Evolutionary conservation across 2,113 vertebrate genomes (phyloP), one percentile per base, ranked within the genome.

Genomic region (Verasper variegatus): DNA sequence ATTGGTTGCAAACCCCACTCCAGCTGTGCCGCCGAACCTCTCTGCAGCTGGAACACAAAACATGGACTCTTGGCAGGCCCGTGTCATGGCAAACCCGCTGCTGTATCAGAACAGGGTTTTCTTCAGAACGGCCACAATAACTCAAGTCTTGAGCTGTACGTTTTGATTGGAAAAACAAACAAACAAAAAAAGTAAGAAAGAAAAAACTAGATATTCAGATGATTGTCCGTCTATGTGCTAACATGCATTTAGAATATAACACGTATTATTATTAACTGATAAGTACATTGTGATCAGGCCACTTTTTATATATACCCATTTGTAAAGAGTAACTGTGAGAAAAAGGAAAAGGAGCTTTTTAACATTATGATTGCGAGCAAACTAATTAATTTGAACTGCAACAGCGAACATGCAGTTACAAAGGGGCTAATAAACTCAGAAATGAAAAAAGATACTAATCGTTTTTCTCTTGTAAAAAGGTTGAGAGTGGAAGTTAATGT

Each of bases 41-140:
- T 68, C 62, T 78, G 71, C 91, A 89, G 83, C 82, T 80, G 88
- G 78, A 90, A 83, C 68, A 71, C 75, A 81, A 65, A 37, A 52
- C 71, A 69, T 9, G n/a, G 78, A 71, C 47, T 51, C 17, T 68
- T 24, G 47, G 72, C 74, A 64, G 52, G 57, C 63, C 54, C 68
- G 67, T 85, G 76, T 72, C 54, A 72, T 84, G 71, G 64, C 67
- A 72, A 82, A 62, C 74, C 65, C 47, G 45, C 60, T 77, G 66
- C 80, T 72, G 54, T 47, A 65, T 47, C 18, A 59, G 37, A 71
- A 37, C 63, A 12, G 14, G 4, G n/a, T 65, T 66, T 20, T 76
- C 68, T 68, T 13, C 66, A 61, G 74, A 49, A 67, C 59, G 62
- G 31, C 47, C 35, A 11, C 18, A 52, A 35, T 45, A 35, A 21